These are phyloP conservation scores for Stramonita haemastoma DNA, from an alignment of 2,888 invertebrate species.

Conservation along the genomic window DNA sequence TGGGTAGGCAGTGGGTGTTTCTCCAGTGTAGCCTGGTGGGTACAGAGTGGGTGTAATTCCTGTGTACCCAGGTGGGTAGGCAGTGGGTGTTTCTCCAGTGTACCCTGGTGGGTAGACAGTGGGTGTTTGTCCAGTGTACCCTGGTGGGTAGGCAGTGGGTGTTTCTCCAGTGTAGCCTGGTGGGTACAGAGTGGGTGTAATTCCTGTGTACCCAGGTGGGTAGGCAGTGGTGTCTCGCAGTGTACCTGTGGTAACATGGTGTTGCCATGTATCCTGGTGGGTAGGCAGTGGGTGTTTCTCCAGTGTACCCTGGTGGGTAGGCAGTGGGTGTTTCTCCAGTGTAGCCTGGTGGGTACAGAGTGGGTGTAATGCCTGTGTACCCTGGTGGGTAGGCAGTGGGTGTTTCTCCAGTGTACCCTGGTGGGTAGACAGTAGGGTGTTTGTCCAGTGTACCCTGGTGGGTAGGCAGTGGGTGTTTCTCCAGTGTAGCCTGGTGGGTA, in stretches of 20 bases:
- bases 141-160: constrained; percentile 27
- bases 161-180: background rate
- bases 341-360: background rate
- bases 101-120: constrained; percentile 27
- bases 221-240: background rate
- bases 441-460: background rate
- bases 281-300: constrained; percentile 20
- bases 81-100: constrained; percentile 18
- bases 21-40: constrained; percentile 7
- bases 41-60: constrained; percentile 29
- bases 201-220: background rate
- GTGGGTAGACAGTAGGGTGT: background rate
- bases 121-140: constrained; percentile 31
- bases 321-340: background rate
- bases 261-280: background rate
- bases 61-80: constrained; percentile 33
- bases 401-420: background rate
- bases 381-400: constrained; percentile 4
- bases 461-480: background rate
- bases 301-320: constrained; percentile 27
- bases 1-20: constrained; percentile 32
- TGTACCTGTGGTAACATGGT: too few relatives aligned
- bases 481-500: background rate
- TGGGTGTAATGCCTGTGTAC: constrained; percentile 5
- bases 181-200: background rate